Conservation (phyloP, 2,113 vertebrate genomes). For the Coturnix japonica region DNA sequence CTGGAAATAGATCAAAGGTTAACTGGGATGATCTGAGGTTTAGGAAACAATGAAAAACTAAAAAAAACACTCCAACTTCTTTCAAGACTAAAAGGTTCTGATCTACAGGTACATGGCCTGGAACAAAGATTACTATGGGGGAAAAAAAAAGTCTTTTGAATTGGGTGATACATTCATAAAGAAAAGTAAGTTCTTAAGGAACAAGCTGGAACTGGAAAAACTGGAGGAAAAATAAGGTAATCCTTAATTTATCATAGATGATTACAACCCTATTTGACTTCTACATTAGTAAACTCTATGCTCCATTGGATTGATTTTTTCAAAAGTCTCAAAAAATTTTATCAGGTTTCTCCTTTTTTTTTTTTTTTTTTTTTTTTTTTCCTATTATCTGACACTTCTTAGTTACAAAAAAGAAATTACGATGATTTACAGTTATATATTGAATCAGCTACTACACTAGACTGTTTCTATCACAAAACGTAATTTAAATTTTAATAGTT, state of each 20-base stretch:
- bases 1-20: neutral
- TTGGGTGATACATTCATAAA: neutral
- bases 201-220: neutral
- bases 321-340: neutral
- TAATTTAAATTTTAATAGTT: neutral
- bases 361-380: neutral
- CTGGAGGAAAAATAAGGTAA: neutral
- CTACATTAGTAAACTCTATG: neutral
- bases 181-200: neutral
- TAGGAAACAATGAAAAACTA: neutral
- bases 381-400: neutral
- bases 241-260: neutral
- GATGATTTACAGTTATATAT: neutral
- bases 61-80: neutral
- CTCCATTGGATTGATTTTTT: neutral
- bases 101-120: neutral
- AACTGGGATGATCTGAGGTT: neutral
- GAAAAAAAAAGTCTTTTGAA: neutral
- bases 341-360: neutral
- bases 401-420: neutral
- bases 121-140: neutral
- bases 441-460: neutral
- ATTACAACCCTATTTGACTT: neutral
- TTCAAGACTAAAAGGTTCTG: neutral
- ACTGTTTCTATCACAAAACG: neutral